Conservation (phyloP, 1,140 invertebrate species). For the Epicauta chinensis region DNA sequence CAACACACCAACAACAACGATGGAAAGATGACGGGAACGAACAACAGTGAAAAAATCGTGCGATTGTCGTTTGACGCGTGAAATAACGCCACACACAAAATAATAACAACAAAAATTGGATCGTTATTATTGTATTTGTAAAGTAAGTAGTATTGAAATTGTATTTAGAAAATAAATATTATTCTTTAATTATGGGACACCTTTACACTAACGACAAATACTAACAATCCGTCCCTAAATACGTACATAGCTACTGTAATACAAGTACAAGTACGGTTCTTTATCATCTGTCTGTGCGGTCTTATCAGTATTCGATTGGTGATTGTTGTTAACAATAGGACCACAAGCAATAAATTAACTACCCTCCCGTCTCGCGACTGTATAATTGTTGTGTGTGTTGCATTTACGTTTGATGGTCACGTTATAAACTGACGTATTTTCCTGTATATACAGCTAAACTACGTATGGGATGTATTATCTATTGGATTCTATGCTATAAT, state of each 20-base stretch:
- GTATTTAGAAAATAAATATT: slow-evolving; percentile 24
- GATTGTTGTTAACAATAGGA: not conserved
- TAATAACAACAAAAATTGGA: no score
- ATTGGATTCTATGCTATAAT: no score
- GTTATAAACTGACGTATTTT: not conserved
- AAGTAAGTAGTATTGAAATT: slow-evolving; percentile 15
- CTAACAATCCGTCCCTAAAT: no score
- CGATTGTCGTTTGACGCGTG: slow-evolving; percentile 15
- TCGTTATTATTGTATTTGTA: no score
- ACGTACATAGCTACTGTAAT: no score
- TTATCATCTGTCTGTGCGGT: not conserved
- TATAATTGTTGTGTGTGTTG: not conserved
- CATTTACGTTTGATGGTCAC: not conserved
- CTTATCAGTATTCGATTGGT: not conserved
- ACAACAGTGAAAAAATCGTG: not conserved
- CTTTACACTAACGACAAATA: no score
- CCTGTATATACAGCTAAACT: no score
- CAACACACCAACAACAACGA: not conserved
- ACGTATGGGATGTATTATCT: no score
- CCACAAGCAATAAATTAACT: not conserved
- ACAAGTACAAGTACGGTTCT: no score
- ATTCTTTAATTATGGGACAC: slow-evolving; percentile 19
- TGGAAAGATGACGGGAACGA: not conserved
- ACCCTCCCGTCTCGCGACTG: not conserved
- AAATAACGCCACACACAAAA: slow-evolving; percentile 3